Evolutionary conservation across 2,113 vertebrate genomes (phyloP), one percentile per base, ranked within the genome.

Genomic region (Shinisaurus crocodilurus): DNA sequence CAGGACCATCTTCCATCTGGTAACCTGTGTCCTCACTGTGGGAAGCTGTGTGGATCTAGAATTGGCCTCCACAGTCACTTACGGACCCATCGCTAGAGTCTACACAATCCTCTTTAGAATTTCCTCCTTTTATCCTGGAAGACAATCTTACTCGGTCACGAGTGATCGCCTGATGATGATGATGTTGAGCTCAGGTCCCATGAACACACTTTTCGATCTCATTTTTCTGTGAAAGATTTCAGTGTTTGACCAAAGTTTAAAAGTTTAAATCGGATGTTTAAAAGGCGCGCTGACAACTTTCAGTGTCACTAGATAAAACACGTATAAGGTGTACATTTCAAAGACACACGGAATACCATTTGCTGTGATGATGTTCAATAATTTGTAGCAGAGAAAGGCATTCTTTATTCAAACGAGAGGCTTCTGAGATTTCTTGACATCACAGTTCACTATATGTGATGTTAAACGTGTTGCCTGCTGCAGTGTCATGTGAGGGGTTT

Each of bases 391-490:
- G 54, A 34, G 27, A 83, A 84, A 37, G 0, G 0, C 7, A 63
- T 74, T 74, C 91, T 91, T 95, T 76, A 92, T 91, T 88, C 88
- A 91, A 92, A 85, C 45, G 48, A 29, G 32, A 25, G 0, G 9
- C 88, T 92, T 93, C 93, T 88, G 89, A 95, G 93, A 90, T 1
- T 2, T 23, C 25, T 50, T 45, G 76, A 85, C 40, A 54, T 90
- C 45, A 95, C 90, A 82, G 8, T 40, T 40, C 74, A 2, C 40
- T 76, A 23, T 43, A 63, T 63, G 60, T 63, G 60, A 63, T 3
- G 12, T 63, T 20, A 23, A 12, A 63, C 3, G 60, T 63, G 60
- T 63, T 63, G 20, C 60, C 20, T 23, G 16, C 20, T 23, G 16
- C 20, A 63, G 60, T 12, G 20, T 63, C 60, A 23, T 3, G 20